These are phyloP conservation scores for Chondrosia reniformis DNA, from an alignment of 37 sponge, comb jelly and placozoan genomes.

Conservation along the genomic window DNA sequence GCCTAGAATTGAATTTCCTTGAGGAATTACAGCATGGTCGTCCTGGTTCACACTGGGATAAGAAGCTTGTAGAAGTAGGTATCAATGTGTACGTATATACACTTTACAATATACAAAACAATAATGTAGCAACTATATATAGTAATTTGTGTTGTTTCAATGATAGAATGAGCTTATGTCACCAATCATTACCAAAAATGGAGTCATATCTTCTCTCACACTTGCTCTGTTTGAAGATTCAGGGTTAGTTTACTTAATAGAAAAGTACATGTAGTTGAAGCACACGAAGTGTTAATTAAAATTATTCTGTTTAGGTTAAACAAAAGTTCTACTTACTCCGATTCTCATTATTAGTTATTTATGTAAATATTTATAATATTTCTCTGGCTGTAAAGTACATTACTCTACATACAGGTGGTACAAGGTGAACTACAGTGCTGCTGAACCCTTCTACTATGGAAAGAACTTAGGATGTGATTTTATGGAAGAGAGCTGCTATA, in stretches of 20 bases:
- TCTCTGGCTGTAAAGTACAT: too few species aligned
- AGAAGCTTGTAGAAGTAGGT: background rate
- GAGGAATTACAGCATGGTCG: background rate
- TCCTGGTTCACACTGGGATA: background rate
- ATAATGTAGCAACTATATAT: too few species aligned
- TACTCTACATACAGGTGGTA: slow-evolving; percentile 57
- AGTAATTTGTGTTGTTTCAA: background rate
- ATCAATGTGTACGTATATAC: background rate
- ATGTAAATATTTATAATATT: background rate
- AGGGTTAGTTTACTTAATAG: too few species aligned
- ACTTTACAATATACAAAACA: background rate
- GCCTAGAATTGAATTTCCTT: background rate
- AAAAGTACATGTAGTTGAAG: too few species aligned
- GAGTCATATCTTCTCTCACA: background rate
- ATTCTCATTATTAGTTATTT: background rate
- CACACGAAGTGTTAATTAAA: background rate
- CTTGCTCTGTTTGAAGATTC: background rate
- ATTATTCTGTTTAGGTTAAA: too few species aligned
- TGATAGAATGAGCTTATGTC: background rate
- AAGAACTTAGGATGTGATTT: background rate
- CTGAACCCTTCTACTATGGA: slow-evolving; percentile 16
- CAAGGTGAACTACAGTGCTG: slow-evolving; percentile 47
- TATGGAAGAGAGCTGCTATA: background rate
- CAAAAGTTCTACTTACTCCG: background rate
- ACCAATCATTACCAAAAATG: background rate